These are phyloP conservation scores for Champsocephalus esox DNA, from an alignment of 2,797 vertebrate genomes.

Conservation along the genomic window DNA sequence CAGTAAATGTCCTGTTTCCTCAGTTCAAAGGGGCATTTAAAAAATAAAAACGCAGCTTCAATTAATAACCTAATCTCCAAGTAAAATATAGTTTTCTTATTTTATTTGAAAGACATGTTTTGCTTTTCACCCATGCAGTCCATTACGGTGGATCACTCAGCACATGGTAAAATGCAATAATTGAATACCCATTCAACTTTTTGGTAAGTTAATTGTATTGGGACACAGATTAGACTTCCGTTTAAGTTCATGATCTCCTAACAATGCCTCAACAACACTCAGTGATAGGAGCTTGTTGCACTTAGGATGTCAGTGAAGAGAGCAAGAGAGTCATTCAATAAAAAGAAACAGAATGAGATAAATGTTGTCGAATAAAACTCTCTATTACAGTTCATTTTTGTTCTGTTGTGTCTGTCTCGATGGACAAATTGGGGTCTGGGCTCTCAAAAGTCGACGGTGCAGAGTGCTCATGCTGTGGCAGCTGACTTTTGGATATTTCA, in stretches of 20 bases:
- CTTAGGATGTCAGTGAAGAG: conserved; percentile 11
- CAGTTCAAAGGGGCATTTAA: too few relatives aligned
- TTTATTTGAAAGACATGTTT: conserved; percentile 3
- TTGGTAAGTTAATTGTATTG: conserved; percentile 2
- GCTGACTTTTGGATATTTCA: conserved; percentile 58
- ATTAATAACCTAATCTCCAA: too few relatives aligned
- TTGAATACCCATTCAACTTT: neutral
- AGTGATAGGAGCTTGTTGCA: conserved; percentile 28
- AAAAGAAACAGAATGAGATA: conserved; percentile 33
- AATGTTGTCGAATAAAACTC: conserved; percentile 38
- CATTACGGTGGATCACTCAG: neutral
- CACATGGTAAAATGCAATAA: neutral
- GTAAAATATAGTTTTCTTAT: neutral
- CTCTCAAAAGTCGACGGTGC: conserved; percentile 56
- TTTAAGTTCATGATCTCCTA: conserved; percentile 22
- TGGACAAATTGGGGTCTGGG: conserved; percentile 63
- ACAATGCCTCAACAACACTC: conserved; percentile 13
- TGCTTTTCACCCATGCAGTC: neutral
- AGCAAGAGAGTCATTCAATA: conserved; percentile 11
- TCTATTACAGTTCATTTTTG: conserved; percentile 43
- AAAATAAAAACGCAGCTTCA: too few relatives aligned
- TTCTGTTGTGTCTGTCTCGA: conserved; percentile 40
- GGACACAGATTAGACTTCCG: neutral
- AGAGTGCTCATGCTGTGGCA: conserved; percentile 36
- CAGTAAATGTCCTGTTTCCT: too few relatives aligned